phyloP scores from a whole-genome alignment of 2,888 invertebrate genomes.

The Hirtodrosophila alboralis region DNA sequence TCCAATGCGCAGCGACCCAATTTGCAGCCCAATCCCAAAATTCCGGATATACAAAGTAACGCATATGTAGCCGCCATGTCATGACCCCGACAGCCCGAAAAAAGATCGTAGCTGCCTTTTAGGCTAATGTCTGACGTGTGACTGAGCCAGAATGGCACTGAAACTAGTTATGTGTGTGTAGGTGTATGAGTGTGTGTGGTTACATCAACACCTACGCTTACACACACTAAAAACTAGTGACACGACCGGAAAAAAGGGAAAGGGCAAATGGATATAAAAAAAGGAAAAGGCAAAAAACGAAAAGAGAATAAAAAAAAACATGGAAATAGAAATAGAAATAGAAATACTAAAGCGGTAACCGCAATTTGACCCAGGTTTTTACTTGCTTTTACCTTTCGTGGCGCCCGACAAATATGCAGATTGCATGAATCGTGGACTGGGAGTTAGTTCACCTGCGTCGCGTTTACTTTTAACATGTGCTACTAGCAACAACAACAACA shows the following conservation, averaged over 20 bases:
- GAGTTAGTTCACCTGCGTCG: constrained; percentile 43
- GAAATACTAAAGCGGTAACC: constrained; percentile 60
- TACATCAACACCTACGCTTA: constrained; percentile 72
- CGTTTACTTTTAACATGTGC: constrained; percentile 73
- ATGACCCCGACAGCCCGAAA: constrained; percentile 28
- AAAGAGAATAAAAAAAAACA: no score
- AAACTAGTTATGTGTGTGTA: constrained; percentile 22
- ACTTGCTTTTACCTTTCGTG: constrained; percentile 63
- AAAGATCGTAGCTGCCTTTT: constrained; percentile 45
- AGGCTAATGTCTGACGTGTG: constrained; percentile 39
- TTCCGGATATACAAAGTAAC: constrained; percentile 13
- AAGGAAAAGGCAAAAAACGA: constrained; percentile 1
- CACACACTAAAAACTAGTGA: constrained; percentile 39
- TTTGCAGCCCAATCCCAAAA: constrained; percentile 20
- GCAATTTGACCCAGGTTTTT: constrained; percentile 77
- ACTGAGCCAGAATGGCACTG: constrained; percentile 38
- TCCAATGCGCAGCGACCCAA: constrained; percentile 40
- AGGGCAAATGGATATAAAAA: constrained; percentile 20
- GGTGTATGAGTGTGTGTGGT: constrained; percentile 37
- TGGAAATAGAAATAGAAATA: constrained; percentile 26
- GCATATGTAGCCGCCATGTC: constrained; percentile 52
- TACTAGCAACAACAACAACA: constrained; percentile 33
- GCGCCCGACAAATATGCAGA: constrained; percentile 77
- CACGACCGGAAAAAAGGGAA: constrained; percentile 16
- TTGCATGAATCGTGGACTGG: constrained; percentile 50